A percentile compares a stretch with the other conserved stretches of the same genome.
phyloP scores from a whole-genome alignment of 2,113 vertebrate species.

The Thalassoma bifasciatum region DNA sequence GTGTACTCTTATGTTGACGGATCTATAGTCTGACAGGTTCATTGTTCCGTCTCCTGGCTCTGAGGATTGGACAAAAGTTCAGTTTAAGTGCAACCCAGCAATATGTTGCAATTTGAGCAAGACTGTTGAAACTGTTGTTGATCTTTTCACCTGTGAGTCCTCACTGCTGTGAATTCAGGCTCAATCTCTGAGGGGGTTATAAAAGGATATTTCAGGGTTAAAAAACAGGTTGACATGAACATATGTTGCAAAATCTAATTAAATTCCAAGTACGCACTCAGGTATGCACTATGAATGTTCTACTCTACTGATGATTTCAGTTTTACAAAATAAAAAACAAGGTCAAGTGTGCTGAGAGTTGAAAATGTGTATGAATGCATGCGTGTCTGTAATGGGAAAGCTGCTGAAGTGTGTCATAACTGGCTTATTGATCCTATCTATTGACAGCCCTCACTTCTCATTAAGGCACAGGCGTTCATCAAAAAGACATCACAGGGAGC shows the following conservation, averaged over 20 bases:
- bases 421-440: slow-evolving; percentile 46
- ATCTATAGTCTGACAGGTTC: too few species aligned
- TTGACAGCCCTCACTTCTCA: slow-evolving; percentile 63
- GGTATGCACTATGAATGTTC: neutral
- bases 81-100: too few species aligned
- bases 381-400: neutral
- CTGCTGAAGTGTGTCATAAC: slow-evolving; percentile 37
- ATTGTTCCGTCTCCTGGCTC: too few species aligned
- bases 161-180: too few species aligned
- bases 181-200: too few species aligned
- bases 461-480: slow-evolving; percentile 52
- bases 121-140: too few species aligned
- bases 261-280: neutral
- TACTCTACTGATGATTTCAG: neutral
- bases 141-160: too few species aligned
- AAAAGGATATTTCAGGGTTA: too few species aligned
- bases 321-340: slow-evolving; percentile 21
- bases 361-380: neutral
- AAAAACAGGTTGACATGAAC: neutral
- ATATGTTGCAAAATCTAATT: neutral
- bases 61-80: too few species aligned
- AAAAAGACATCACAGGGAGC: slow-evolving; percentile 24
- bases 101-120: too few species aligned
- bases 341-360: neutral
- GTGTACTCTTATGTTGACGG: too few species aligned